Conservation (phyloP, 30 jellyfish, hydroid and myxozoan species). For the Cassiopea andromeda region DNA sequence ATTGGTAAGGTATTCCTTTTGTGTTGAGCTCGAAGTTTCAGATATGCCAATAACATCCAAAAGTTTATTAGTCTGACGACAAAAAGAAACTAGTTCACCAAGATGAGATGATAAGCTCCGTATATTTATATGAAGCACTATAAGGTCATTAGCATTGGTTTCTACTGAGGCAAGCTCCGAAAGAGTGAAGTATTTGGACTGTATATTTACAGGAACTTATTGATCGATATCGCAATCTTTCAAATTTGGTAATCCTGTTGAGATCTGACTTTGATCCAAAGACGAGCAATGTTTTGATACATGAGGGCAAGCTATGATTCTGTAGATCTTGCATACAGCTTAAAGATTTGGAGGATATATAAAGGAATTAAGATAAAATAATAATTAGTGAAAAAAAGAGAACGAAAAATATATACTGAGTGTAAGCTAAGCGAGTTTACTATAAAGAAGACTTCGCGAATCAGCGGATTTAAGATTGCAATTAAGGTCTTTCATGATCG, state of each 20-base stretch:
- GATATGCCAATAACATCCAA: slow-evolving; percentile 23
- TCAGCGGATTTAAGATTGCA: neutral
- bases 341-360: neutral
- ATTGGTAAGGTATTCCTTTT: slow-evolving; percentile 2
- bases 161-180: neutral
- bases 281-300: slow-evolving; percentile 11
- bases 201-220: neutral
- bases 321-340: slow-evolving; percentile 17
- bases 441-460: neutral
- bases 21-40: slow-evolving; percentile 23
- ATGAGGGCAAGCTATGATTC: slow-evolving; percentile 28
- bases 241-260: slow-evolving; percentile 13
- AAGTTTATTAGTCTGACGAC: neutral
- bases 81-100: slow-evolving; percentile 13
- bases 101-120: slow-evolving; percentile 30
- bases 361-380: neutral
- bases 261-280: slow-evolving; percentile 14
- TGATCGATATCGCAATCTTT: neutral
- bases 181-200: neutral
- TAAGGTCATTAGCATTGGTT: neutral
- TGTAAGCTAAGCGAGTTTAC: neutral
- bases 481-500: neutral
- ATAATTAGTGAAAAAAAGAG: too few species aligned
- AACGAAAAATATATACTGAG: neutral
- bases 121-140: slow-evolving; percentile 13